These are phyloP conservation scores for Sminthopsis crassicaudata DNA, from an alignment of 2,113 vertebrate species.

Conservation along the genomic window DNA sequence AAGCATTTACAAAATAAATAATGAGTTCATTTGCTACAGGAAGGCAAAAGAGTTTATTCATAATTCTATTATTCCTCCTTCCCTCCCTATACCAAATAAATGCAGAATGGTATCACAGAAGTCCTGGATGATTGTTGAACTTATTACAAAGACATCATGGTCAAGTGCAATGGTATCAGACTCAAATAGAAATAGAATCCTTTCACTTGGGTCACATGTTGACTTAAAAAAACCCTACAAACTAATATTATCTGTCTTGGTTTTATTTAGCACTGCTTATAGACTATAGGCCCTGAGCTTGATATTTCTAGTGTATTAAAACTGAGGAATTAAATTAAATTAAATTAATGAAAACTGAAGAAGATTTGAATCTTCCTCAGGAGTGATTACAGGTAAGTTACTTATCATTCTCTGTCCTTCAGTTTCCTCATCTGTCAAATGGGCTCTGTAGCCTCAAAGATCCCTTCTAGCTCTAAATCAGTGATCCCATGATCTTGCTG, in stretches of 20 bases:
- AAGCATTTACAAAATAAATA: background rate
- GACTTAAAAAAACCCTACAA: background rate
- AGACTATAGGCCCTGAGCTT: background rate
- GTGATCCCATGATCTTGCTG: background rate
- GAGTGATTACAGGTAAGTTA: background rate
- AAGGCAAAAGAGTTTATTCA: background rate
- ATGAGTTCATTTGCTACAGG: background rate
- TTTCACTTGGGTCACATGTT: background rate
- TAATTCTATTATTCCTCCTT: background rate
- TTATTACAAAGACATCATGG: conserved; percentile 2
- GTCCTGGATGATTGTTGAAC: background rate
- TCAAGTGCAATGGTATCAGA: background rate
- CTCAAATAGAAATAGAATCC: background rate
- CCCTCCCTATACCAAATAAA: conserved; percentile 19
- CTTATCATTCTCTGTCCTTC: background rate
- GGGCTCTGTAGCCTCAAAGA: background rate
- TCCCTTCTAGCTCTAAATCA: background rate
- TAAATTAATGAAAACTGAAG: no score
- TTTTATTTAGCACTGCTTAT: background rate
- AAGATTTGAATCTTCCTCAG: background rate
- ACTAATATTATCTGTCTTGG: background rate
- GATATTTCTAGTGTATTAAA: background rate
- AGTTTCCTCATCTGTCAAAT: background rate
- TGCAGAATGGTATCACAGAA: background rate
- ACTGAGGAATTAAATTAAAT: no score